These are phyloP conservation scores for Tokudaia muenninki DNA, from an alignment of 2,797 vertebrate species.

Conservation along the genomic window DNA sequence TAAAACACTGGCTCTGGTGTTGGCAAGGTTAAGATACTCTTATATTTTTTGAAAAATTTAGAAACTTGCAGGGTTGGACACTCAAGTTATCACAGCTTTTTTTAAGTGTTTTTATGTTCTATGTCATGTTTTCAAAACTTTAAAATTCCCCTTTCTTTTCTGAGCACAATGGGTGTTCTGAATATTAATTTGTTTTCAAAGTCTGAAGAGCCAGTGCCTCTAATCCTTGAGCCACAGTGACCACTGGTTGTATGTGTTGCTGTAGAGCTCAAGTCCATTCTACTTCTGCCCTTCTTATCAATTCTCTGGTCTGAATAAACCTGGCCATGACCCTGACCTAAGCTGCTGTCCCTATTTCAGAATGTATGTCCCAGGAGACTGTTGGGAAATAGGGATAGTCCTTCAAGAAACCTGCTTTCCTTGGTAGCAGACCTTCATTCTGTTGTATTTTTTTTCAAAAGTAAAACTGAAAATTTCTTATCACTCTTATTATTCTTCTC, in stretches of 20 bases:
- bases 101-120: not conserved
- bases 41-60: not conserved
- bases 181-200: not conserved
- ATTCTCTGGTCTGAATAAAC: constrained; percentile 17
- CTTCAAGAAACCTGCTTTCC: constrained; percentile 36
- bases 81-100: too few relatives aligned
- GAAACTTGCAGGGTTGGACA: not conserved
- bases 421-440: not conserved
- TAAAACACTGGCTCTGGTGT: not conserved
- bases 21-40: not conserved
- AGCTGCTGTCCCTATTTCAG: constrained; percentile 14
- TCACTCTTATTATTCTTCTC: not conserved
- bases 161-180: not conserved
- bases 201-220: not conserved
- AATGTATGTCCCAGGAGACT: not conserved
- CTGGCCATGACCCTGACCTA: not conserved
- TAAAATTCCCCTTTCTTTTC: not conserved
- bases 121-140: not conserved
- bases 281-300: not conserved
- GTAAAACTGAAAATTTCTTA: not conserved
- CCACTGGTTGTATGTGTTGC: too few relatives aligned
- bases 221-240: not conserved
- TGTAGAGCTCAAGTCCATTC: not conserved
- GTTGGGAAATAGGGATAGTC: not conserved
- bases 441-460: not conserved